Conservation (phyloP, 2,888 invertebrate species). For the Gryllus longicercus region DNA sequence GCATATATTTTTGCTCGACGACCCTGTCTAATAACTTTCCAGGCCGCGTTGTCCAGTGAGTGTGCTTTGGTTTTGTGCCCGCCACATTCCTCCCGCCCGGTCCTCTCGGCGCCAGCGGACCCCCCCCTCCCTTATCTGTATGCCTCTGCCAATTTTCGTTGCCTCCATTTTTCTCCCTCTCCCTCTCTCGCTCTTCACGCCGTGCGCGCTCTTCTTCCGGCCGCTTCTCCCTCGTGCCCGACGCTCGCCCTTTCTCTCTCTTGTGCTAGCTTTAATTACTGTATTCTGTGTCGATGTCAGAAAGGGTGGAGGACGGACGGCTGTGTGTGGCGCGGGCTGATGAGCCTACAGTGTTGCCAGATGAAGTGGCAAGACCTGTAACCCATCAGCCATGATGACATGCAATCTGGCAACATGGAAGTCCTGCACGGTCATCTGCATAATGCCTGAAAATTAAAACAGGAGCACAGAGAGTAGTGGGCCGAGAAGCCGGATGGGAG, state of each 20-base stretch:
- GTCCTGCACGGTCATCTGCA: constrained; percentile 29
- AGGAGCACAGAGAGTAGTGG: constrained; percentile 25
- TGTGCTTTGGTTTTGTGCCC: too few relatives aligned
- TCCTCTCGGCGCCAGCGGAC: too few relatives aligned
- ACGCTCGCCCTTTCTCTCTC: neutral
- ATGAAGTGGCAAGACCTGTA: constrained; percentile 24
- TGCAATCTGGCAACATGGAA: constrained; percentile 31
- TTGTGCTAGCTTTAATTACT: constrained; percentile 24
- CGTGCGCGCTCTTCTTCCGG: neutral
- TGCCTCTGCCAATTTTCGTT: too few relatives aligned
- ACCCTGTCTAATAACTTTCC: too few relatives aligned
- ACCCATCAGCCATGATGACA: constrained; percentile 31
- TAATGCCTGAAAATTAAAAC: constrained; percentile 33
- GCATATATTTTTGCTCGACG: too few relatives aligned
- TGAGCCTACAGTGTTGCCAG: constrained; percentile 24
- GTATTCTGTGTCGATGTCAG: neutral
- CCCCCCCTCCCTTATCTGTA: too few relatives aligned
- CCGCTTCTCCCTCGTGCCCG: neutral
- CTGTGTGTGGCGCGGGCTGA: constrained; percentile 21
- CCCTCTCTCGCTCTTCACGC: too few relatives aligned
- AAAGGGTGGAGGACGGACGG: constrained; percentile 18
- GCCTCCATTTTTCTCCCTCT: too few relatives aligned
- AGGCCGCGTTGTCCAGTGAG: too few relatives aligned
- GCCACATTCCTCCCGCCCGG: too few relatives aligned
- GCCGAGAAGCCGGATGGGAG: constrained; percentile 18